Evolutionary conservation across 1,140 invertebrate genomes (phyloP).

Genomic region (Drosophila auraria): DNA sequence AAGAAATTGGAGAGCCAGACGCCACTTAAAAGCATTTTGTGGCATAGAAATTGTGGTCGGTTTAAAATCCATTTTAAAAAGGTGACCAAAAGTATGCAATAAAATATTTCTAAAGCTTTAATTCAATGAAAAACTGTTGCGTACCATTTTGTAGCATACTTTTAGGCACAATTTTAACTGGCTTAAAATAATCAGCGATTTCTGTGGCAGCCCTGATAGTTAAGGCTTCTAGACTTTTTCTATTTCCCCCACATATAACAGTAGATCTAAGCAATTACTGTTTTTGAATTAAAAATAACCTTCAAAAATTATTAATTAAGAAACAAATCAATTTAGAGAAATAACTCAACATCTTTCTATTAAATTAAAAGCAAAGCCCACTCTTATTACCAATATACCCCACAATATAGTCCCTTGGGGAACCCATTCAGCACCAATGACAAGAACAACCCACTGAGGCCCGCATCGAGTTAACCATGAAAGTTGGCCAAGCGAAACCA

Average conservation of each 20-base stretch:
- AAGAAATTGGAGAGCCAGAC: too few species aligned
- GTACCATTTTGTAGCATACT: not conserved
- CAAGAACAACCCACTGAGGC: constrained; percentile 35
- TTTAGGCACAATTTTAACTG: not conserved
- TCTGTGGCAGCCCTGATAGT: not conserved
- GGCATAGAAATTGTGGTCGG: too few species aligned
- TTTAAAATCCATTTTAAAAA: too few species aligned
- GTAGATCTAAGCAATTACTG: not conserved
- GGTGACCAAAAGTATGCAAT: too few species aligned
- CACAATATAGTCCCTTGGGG: constrained; percentile 1
- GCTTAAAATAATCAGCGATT: not conserved
- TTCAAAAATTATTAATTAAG: not conserved
- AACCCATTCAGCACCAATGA: constrained; percentile 22
- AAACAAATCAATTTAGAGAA: not conserved
- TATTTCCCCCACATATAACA: not conserved
- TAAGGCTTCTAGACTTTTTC: not conserved
- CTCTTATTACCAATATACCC: constrained; percentile 5
- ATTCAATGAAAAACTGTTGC: not conserved
- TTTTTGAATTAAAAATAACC: not conserved
- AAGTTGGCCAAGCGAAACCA: constrained; percentile 76
- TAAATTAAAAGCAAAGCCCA: not conserved
- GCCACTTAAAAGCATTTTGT: not conserved
- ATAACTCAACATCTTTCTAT: not conserved
- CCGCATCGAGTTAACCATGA: constrained; percentile 64
- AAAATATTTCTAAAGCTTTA: too few species aligned